Percentiles rank a stretch among this genome's conserved stretches.
Evolutionary conservation across 2,797 vertebrate genomes (phyloP).

Genomic region (Sylvia borin): DNA sequence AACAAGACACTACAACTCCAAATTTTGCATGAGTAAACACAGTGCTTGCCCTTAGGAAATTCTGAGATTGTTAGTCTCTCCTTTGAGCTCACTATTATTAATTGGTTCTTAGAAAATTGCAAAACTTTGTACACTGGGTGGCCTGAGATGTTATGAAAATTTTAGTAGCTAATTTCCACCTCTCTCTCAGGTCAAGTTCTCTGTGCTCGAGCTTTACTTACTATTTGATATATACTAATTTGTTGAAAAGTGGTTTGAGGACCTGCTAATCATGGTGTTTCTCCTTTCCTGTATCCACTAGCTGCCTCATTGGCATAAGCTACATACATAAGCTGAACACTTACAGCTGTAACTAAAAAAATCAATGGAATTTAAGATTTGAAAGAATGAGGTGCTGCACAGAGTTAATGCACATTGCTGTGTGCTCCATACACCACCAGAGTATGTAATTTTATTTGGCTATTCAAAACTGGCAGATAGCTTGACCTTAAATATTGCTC

Average conservation of each 20-base stretch:
- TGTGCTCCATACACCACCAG: background rate
- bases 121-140: background rate
- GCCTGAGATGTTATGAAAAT: background rate
- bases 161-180: background rate
- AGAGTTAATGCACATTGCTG: background rate
- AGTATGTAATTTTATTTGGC: background rate
- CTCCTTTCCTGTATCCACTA: background rate
- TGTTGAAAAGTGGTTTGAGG: background rate
- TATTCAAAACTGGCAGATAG: background rate
- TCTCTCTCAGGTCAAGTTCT: background rate
- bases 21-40: background rate
- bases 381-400: background rate
- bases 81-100: background rate
- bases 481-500: background rate
- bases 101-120: background rate
- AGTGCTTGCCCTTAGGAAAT: background rate
- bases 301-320: background rate
- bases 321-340: background rate
- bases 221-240: background rate
- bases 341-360: background rate
- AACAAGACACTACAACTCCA: background rate
- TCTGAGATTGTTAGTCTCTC: background rate
- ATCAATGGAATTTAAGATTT: background rate
- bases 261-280: background rate
- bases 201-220: background rate